phyloP scores from a whole-genome alignment of 2,113 vertebrate species.

The Collichthys lucidus region DNA sequence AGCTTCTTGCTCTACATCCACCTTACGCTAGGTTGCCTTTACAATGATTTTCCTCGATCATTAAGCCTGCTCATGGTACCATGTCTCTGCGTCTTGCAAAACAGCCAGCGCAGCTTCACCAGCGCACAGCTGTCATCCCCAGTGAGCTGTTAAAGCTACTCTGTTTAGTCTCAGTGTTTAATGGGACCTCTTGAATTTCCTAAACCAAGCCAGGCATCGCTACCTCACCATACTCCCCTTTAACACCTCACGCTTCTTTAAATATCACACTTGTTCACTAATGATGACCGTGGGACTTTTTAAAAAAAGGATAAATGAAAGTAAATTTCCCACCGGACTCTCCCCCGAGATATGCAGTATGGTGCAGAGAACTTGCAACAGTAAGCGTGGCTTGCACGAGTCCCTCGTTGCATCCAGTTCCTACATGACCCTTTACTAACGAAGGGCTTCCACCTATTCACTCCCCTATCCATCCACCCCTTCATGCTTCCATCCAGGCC shows the following conservation, averaged over 20 bases:
- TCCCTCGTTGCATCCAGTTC: conserved; percentile 41
- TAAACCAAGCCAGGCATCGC: conserved; percentile 63
- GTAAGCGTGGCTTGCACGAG: conserved; percentile 26
- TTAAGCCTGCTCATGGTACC: conserved; percentile 56
- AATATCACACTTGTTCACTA: conserved; percentile 74
- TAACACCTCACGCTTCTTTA: conserved; percentile 66
- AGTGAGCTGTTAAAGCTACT: conserved; percentile 71
- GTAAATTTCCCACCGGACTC: conserved; percentile 45
- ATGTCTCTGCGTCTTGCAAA: conserved; percentile 47
- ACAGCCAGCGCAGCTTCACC: conserved; percentile 56
- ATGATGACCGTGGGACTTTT: conserved; percentile 67
- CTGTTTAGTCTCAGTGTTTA: conserved; percentile 82
- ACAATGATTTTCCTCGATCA: conserved; percentile 56
- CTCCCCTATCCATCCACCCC: conserved; percentile 56
- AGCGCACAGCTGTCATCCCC: conserved; percentile 78
- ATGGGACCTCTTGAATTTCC: conserved; percentile 78
- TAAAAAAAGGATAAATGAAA: conserved; percentile 54
- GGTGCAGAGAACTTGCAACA: conserved; percentile 16
- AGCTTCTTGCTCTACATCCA: conserved; percentile 49
- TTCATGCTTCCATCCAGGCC: conserved; percentile 59
- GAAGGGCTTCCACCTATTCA: conserved; percentile 65
- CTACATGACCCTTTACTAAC: conserved; percentile 35
- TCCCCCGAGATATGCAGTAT: conserved; percentile 33
- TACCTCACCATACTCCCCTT: conserved; percentile 49
- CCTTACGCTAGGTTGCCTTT: conserved; percentile 43